A percentile compares a stretch with the other conserved stretches of the same genome.
Conservation (phyloP, 2,888 invertebrate genomes). For the Folsomia manolachei region DNA sequence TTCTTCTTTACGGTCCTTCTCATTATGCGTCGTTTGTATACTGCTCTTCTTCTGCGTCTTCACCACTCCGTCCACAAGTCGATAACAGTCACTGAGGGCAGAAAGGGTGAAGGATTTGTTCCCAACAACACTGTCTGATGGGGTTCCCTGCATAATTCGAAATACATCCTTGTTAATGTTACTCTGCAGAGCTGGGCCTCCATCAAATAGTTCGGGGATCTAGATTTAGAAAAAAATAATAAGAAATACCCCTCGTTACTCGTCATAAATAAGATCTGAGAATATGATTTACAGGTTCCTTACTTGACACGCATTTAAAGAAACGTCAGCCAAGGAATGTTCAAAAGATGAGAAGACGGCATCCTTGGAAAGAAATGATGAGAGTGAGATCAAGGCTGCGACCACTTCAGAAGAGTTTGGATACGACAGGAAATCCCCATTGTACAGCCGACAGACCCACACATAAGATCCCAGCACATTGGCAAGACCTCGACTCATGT, state of each 20-base stretch:
- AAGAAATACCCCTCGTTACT: neutral
- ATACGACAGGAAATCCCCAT: conserved; percentile 32
- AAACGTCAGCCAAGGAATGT: conserved; percentile 33
- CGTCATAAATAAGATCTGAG: neutral
- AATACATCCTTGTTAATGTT: conserved; percentile 30
- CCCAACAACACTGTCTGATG: neutral
- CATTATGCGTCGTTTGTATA: neutral
- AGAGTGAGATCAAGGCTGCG: conserved; percentile 28
- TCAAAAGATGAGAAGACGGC: conserved; percentile 29
- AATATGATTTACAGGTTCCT: neutral
- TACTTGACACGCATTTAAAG: conserved; percentile 38
- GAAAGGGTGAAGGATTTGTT: conserved; percentile 35
- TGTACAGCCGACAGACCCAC: conserved; percentile 34
- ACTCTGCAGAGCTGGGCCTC: conserved; percentile 31
- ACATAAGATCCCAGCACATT: conserved; percentile 36
- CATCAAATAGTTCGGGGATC: conserved; percentile 35
- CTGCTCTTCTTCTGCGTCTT: conserved; percentile 7
- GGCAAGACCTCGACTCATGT: conserved; percentile 30
- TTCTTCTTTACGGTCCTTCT: neutral
- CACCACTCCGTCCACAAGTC: conserved; percentile 13
- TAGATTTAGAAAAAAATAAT: conserved; percentile 11
- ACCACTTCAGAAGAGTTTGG: conserved; percentile 29
- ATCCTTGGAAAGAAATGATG: conserved; percentile 32
- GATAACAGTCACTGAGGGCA: conserved; percentile 35
- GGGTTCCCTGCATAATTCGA: conserved; percentile 27